phyloP scores from a whole-genome alignment of 2,113 vertebrate genomes.

The Oncorhynchus masou region DNA sequence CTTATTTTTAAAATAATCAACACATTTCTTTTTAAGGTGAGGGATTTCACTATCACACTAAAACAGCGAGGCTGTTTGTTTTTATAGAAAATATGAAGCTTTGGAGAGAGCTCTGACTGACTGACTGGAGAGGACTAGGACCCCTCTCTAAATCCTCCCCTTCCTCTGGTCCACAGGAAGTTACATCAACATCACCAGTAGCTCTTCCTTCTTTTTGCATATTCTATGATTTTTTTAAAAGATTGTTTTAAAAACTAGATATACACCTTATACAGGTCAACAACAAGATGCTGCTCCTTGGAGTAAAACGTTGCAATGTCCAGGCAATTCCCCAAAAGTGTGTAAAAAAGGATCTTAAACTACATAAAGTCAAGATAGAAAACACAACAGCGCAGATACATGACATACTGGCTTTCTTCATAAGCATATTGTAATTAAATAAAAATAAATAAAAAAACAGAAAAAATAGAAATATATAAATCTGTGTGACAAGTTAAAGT shows the following conservation, averaged over 20 bases:
- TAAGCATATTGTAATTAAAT: slow-evolving; percentile 64
- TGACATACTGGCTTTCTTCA: slow-evolving; percentile 74
- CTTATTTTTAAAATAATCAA: slow-evolving; percentile 82
- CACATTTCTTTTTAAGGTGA: slow-evolving; percentile 76
- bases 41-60: slow-evolving; percentile 75
- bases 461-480: slow-evolving; percentile 86
- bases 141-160: slow-evolving; percentile 42
- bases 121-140: slow-evolving; percentile 61
- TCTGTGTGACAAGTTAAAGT: slow-evolving; percentile 87
- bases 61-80: slow-evolving; percentile 73
- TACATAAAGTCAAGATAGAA: slow-evolving; percentile 83
- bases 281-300: slow-evolving; percentile 78
- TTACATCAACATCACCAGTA: slow-evolving; percentile 44
- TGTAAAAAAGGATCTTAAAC: slow-evolving; percentile 78
- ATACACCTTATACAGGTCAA: slow-evolving; percentile 80
- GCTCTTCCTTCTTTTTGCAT: slow-evolving; percentile 78
- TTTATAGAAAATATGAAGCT: slow-evolving; percentile 75
- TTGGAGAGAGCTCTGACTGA: slow-evolving; percentile 60
- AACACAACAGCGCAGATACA: slow-evolving; percentile 76
- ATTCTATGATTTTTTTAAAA: slow-evolving; percentile 71
- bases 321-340: slow-evolving; percentile 83
- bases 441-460: slow-evolving; percentile 42
- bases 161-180: slow-evolving; percentile 38
- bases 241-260: slow-evolving; percentile 73
- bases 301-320: slow-evolving; percentile 76